These are phyloP conservation scores for Hyperoodon ampullatus DNA, from an alignment of 2,113 vertebrate species.

Conservation along the genomic window DNA sequence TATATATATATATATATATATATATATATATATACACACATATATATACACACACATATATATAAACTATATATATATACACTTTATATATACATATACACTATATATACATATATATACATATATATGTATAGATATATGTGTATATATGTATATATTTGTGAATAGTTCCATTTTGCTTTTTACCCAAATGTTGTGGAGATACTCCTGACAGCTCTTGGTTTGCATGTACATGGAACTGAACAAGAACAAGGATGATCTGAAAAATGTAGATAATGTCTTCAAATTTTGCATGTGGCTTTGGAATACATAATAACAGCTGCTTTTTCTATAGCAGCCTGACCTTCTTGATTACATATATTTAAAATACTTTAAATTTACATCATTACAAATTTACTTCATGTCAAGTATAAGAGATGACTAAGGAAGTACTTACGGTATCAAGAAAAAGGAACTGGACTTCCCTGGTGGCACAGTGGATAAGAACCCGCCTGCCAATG, in stretches of 20 bases:
- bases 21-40: neutral
- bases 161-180: neutral
- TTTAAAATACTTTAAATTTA: neutral
- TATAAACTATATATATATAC: too few relatives aligned
- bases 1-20: too few relatives aligned
- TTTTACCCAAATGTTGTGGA: neutral
- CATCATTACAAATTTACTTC: neutral
- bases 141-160: neutral
- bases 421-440: neutral
- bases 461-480: too few relatives aligned
- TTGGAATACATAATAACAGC: neutral
- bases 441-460: neutral
- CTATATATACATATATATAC: too few relatives aligned
- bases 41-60: too few relatives aligned
- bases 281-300: neutral
- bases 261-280: neutral
- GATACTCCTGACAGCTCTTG: neutral
- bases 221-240: neutral
- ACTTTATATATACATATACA: too few relatives aligned
- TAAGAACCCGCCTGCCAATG: too few relatives aligned
- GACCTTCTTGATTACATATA: neutral
- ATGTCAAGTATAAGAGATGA: neutral
- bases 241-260: neutral
- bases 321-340: neutral
- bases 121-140: fast-evolving